Evolutionary conservation across 2,797 vertebrate species (phyloP), one percentile per base, ranked within the genome.

Genomic region (Bryconaethiops microstoma): DNA sequence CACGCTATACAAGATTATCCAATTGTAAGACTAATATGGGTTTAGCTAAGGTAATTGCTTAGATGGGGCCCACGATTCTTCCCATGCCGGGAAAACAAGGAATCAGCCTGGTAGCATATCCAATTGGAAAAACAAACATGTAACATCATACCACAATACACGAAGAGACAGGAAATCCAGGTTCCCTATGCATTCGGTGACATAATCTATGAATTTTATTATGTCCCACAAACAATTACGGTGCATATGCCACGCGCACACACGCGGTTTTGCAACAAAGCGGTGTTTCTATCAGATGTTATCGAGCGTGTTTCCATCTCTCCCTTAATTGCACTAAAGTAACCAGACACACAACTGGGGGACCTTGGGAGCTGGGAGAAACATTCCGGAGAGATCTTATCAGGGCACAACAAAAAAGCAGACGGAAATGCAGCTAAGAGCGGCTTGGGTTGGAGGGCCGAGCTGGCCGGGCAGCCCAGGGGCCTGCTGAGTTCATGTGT

Each of bases 1-100:
- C 89, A 88, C 85, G 93, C 91, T 90, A 92, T 88, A 84, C 88
- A 90, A 91, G 91, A 92, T 92, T 92, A 93, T 89, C 75, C 87
- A 92, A 86, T 93, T 93, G 90, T 92, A 93, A 93, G 85, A 81
- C 84, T 86, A 84, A 86, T 78, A 79, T 84, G 79, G 80, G 68
- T 88, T 86, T 84, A 83, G 83, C 76, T 76, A 87, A 85, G 86
- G 80, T 82, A 87, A 88, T 86, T 86, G 81, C 79, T 80, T 84
- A 55, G 62, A 78, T 80, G 65, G 73, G 80, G 78, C 54, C 60
- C 55, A 74, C 29, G 69, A 74, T 81, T 78, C 39, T 35, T 54
- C 50, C 64, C 45, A 70, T 79, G 50, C 68, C 48, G 8, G 29
- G 40, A 64, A 76, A 75, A 75, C 48, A 82, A 79, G 8, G 23